Evolutionary conservation across 2,797 vertebrate genomes (phyloP).

Genomic region (Capromys pilorides): DNA sequence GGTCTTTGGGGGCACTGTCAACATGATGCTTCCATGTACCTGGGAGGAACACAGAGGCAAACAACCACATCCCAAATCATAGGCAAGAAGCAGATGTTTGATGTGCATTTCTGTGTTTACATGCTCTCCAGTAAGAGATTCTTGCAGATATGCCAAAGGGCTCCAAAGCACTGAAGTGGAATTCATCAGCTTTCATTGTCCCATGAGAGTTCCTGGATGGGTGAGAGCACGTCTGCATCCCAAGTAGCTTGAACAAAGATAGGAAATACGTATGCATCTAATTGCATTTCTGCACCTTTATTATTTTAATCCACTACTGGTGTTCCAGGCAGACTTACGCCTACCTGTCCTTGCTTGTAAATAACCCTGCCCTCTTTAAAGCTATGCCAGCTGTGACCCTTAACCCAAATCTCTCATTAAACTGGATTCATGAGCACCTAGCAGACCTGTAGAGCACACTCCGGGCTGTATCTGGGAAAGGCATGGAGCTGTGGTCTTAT

Average conservation of each 20-base stretch:
- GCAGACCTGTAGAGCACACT: neutral
- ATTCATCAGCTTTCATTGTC: neutral
- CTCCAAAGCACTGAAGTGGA: neutral
- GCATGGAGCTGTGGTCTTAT: neutral
- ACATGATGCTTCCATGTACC: neutral
- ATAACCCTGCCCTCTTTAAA: neutral
- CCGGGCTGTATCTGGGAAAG: neutral
- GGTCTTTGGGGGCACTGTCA: neutral
- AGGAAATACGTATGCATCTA: neutral
- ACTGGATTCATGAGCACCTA: neutral
- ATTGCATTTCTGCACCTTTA: neutral
- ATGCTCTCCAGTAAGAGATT: neutral
- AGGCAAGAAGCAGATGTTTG: neutral
- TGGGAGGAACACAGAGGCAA: neutral
- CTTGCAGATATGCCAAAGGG: neutral
- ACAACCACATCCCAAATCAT: neutral
- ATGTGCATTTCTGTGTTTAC: neutral
- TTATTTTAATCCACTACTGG: neutral
- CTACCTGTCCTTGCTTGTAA: no score
- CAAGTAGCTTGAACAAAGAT: neutral
- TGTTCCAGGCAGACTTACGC: neutral
- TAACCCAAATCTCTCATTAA: neutral
- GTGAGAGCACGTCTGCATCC: neutral
- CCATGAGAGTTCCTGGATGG: neutral
- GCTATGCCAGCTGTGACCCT: neutral